Evolutionary conservation across 2,797 vertebrate genomes (phyloP).

Genomic region (Austrolebias charrua): DNA sequence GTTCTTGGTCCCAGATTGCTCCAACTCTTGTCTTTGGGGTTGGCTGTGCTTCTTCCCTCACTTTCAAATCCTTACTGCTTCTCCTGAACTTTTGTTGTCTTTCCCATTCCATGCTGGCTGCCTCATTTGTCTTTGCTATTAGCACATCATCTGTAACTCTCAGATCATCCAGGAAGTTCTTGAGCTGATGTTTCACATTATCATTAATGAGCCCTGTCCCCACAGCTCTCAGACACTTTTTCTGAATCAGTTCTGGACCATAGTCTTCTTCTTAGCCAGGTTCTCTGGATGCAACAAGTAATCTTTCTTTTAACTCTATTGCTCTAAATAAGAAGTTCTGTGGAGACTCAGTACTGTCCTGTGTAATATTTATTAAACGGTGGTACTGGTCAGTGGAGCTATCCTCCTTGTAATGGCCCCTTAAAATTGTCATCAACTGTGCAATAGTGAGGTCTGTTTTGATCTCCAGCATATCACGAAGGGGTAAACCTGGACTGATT

Average conservation of each 20-base stretch:
- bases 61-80: neutral
- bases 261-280: conserved; percentile 23
- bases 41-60: conserved; percentile 12
- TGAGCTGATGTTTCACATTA: conserved; percentile 19
- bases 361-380: no score
- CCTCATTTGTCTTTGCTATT: conserved; percentile 35
- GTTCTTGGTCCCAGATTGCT: conserved; percentile 2
- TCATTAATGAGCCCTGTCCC: conserved; percentile 16
- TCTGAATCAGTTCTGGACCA: conserved; percentile 32
- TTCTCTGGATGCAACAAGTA: conserved; percentile 11
- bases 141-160: conserved; percentile 30
- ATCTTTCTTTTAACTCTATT: conserved; percentile 30
- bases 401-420: no score
- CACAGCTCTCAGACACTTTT: conserved; percentile 22
- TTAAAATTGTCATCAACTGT: no score
- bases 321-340: conserved; percentile 28
- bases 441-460: no score
- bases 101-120: conserved; percentile 19
- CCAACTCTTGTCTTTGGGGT: neutral
- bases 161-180: conserved; percentile 24
- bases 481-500: no score
- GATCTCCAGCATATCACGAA: no score
- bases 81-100: conserved; percentile 32
- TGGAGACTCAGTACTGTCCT: no score
- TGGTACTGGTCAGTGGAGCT: no score